Conservation (phyloP, 2,888 invertebrate genomes). For the Drosophila histrio region DNA sequence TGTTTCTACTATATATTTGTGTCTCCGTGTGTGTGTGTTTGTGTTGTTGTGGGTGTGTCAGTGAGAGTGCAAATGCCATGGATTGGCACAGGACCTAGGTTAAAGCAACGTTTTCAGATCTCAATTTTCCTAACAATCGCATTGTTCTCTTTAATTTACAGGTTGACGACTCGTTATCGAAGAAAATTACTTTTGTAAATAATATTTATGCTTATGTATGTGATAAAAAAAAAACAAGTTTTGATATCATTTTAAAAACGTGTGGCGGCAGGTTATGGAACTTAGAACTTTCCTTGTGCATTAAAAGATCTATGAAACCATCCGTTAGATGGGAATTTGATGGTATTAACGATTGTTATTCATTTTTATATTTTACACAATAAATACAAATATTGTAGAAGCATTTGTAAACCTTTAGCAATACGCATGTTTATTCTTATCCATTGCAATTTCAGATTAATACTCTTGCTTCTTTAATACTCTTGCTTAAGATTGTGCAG, state of each 20-base stretch:
- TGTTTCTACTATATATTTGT: not conserved
- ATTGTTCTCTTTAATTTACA: constrained; percentile 5
- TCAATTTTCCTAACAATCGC: not conserved
- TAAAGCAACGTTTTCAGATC: constrained; percentile 2
- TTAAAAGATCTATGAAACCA: not conserved
- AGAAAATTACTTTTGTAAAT: constrained; percentile 7
- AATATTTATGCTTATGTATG: not conserved
- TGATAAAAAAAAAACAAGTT: constrained; percentile 2
- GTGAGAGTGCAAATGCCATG: constrained; percentile 20
- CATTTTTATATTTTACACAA: too few species aligned
- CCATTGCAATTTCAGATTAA: not conserved
- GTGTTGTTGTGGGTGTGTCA: not conserved
- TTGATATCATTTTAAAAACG: not conserved
- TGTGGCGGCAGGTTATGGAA: not conserved
- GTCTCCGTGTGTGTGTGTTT: constrained; percentile 4
- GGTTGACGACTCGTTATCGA: not conserved
- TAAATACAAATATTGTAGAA: too few species aligned
- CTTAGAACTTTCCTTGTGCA: not conserved
- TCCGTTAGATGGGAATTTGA: not conserved
- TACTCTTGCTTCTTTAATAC: not conserved
- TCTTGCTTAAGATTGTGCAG: not conserved
- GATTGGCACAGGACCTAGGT: constrained; percentile 9
- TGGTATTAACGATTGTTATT: too few species aligned
- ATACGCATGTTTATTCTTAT: not conserved
- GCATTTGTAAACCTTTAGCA: not conserved